phyloP scores from a whole-genome alignment of 2,797 vertebrate species.

The Kryptolebias ocellatus region DNA sequence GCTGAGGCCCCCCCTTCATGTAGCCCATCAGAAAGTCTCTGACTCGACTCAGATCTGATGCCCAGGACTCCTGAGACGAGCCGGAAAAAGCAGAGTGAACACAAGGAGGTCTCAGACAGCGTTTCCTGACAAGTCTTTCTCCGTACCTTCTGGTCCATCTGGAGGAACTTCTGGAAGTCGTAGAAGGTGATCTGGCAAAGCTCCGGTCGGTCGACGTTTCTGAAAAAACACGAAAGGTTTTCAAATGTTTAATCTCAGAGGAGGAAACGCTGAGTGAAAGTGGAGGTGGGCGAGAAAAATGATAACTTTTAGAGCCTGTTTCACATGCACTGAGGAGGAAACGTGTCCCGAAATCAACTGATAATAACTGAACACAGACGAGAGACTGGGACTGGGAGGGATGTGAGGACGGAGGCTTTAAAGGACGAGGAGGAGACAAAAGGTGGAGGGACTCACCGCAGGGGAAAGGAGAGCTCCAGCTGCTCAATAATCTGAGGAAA shows the following conservation, averaged over 20 bases:
- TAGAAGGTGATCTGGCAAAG: conserved; percentile 89
- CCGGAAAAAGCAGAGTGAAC: conserved; percentile 14
- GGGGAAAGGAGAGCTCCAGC: conserved; percentile 88
- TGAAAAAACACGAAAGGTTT: conserved; percentile 49
- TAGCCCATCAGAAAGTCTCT: conserved; percentile 84
- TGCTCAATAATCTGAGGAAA: conserved; percentile 87
- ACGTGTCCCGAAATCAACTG: too few relatives aligned
- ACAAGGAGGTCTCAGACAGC: not conserved
- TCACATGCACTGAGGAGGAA: not conserved
- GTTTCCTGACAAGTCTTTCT: not conserved
- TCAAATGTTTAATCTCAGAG: conserved; percentile 18
- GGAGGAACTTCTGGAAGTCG: conserved; percentile 90
- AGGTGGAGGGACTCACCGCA: conserved; percentile 81
- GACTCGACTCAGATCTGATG: conserved; percentile 82
- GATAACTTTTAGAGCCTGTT: not conserved
- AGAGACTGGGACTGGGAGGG: not conserved
- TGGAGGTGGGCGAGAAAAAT: not conserved
- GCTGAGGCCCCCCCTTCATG: conserved; percentile 74
- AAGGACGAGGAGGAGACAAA: conserved; percentile 18
- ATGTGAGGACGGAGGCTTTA: conserved; percentile 6
- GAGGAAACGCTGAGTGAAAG: conserved; percentile 11
- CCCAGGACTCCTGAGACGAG: conserved; percentile 84
- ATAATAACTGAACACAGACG: not conserved
- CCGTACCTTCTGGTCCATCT: conserved; percentile 89
- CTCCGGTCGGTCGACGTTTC: conserved; percentile 87